Percentiles rank a stretch among this genome's conserved stretches.
phyloP scores from a whole-genome alignment of 2,797 vertebrate genomes.

The Coracias cyanogaster region DNA sequence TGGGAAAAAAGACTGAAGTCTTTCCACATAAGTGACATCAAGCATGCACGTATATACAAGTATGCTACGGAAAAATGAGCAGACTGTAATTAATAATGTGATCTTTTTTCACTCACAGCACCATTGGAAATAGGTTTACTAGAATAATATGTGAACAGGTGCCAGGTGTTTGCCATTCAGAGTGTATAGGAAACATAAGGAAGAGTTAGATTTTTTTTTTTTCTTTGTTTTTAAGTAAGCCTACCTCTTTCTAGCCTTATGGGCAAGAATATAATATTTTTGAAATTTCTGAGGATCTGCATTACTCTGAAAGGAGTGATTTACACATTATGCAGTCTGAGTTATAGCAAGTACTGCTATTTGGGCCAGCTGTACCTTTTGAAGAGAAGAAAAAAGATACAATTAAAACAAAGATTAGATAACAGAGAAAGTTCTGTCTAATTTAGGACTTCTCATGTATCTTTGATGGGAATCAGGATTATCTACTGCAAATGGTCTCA shows the following conservation, averaged over 20 bases:
- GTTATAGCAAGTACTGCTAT: not conserved
- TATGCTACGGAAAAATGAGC: not conserved
- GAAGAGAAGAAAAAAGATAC: not conserved
- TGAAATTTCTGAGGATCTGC: not conserved
- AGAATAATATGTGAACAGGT: not conserved
- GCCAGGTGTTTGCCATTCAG: constrained; percentile 6
- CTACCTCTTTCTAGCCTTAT: not conserved
- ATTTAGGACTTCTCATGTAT: not conserved
- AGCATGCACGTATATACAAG: not conserved
- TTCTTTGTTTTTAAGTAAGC: not conserved
- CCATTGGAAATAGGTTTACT: constrained; percentile 30
- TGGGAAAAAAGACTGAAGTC: not conserved
- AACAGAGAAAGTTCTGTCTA: not conserved
- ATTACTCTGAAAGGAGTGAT: not conserved
- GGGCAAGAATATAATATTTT: not conserved
- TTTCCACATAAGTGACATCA: not conserved
- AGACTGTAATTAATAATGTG: not conserved
- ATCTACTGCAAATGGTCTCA: not conserved
- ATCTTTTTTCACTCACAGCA: not conserved
- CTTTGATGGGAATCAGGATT: not conserved
- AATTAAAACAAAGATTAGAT: not conserved
- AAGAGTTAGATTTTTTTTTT: not conserved
- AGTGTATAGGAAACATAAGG: not conserved
- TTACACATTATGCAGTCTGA: not conserved
- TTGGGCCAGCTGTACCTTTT: not conserved